Evolutionary conservation across 2,113 vertebrate species (phyloP).

Genomic region (Dendropsophus ebraccatus): DNA sequence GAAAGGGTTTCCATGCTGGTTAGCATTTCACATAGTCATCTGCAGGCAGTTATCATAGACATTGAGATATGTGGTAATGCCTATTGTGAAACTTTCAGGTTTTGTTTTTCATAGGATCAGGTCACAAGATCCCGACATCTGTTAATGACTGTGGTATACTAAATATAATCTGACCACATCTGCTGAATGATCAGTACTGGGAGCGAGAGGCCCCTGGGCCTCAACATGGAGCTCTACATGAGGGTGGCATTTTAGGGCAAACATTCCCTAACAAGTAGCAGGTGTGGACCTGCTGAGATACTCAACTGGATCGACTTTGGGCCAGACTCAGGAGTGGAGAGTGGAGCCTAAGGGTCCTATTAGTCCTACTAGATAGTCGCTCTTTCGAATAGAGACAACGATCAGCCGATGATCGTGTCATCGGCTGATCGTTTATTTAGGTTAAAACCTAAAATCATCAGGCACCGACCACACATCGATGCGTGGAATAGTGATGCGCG

Average conservation of each 20-base stretch:
- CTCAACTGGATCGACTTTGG: too few relatives aligned
- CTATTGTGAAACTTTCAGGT: slow-evolving; percentile 24
- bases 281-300: too few relatives aligned
- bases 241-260: not conserved
- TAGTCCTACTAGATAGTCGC: too few relatives aligned
- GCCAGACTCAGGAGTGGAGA: too few relatives aligned
- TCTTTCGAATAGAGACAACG: too few relatives aligned
- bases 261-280: not conserved
- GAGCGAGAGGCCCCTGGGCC: slow-evolving; percentile 12
- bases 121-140: slow-evolving; percentile 29
- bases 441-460: too few relatives aligned
- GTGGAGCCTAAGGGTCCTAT: too few relatives aligned
- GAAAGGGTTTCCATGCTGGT: not conserved
- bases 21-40: slow-evolving; percentile 2
- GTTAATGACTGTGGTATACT: not conserved
- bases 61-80: not conserved
- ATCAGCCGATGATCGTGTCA: too few relatives aligned
- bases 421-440: too few relatives aligned
- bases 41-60: slow-evolving; percentile 19
- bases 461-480: too few relatives aligned
- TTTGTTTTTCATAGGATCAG: slow-evolving; percentile 10
- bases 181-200: slow-evolving; percentile 9
- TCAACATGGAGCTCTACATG: not conserved
- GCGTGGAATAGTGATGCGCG: too few relatives aligned
- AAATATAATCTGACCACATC: slow-evolving; percentile 1